Conservation (phyloP, 1,140 invertebrate genomes). For the Daktulosphaira vitifoliae region DNA sequence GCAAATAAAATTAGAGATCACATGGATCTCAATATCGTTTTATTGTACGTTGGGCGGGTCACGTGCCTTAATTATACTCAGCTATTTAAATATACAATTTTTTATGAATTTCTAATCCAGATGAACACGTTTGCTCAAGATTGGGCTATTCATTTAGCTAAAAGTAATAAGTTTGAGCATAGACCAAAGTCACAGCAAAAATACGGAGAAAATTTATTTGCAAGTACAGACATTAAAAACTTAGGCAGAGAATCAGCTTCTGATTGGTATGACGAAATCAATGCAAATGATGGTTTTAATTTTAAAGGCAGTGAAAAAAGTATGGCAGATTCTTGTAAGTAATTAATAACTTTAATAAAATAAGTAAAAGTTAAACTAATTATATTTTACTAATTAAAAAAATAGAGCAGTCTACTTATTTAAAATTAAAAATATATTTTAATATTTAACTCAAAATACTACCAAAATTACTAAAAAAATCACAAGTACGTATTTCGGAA, state of each 20-base stretch:
- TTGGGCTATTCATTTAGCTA: neutral
- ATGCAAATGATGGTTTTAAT: neutral
- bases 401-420: too few species aligned
- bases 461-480: too few species aligned
- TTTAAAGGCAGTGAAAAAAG: neutral
- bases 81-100: too few species aligned
- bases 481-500: too few species aligned
- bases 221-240: neutral
- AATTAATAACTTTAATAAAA: neutral
- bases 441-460: too few species aligned
- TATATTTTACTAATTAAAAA: too few species aligned
- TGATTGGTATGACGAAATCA: neutral
- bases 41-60: too few species aligned
- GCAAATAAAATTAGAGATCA: too few species aligned
- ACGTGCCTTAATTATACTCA: too few species aligned
- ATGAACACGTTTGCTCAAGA: conserved; percentile 1
- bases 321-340: neutral
- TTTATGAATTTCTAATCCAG: neutral
- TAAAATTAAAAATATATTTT: too few species aligned
- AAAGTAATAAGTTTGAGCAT: neutral
- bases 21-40: too few species aligned
- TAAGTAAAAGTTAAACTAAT: neutral
- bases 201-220: conserved; percentile 17
- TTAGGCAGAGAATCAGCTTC: neutral
- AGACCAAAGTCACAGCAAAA: fast-evolving